These are phyloP conservation scores for Morpho helenor DNA, from an alignment of 2,888 invertebrate genomes.

Conservation along the genomic window DNA sequence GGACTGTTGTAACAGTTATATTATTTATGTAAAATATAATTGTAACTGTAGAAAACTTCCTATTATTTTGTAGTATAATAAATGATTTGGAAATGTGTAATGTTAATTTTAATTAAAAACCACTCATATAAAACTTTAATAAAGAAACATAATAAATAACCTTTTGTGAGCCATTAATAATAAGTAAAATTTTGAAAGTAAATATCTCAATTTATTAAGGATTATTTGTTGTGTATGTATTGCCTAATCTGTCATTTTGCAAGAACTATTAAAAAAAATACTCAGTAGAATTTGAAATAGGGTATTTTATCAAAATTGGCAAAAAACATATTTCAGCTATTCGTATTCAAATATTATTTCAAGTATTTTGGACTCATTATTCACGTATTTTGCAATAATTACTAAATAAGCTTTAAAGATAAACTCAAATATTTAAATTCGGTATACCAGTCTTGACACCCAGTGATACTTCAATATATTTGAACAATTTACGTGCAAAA, in stretches of 20 bases:
- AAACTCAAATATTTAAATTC: conserved; percentile 54
- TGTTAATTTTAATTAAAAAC: not conserved
- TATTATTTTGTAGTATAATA: conserved; percentile 80
- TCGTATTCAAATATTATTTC: too few species aligned
- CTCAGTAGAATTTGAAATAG: too few species aligned
- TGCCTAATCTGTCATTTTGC: too few species aligned
- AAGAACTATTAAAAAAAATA: too few species aligned
- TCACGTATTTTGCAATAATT: not conserved
- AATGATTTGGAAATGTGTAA: conserved; percentile 65
- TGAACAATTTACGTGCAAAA: conserved; percentile 55
- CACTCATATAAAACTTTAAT: not conserved
- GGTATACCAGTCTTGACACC: conserved; percentile 68
- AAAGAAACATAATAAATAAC: not conserved
- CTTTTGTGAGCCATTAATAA: not conserved
- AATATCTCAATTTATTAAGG: too few species aligned
- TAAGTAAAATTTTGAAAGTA: too few species aligned
- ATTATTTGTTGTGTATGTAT: too few species aligned
- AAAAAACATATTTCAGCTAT: too few species aligned
- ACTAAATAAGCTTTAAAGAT: not conserved
- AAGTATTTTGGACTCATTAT: not conserved
- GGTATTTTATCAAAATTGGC: too few species aligned
- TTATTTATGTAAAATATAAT: conserved; percentile 74
- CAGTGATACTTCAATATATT: conserved; percentile 60
- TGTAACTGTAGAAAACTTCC: conserved; percentile 77
- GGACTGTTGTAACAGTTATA: conserved; percentile 66